Percentiles rank a stretch among this genome's conserved stretches.
phyloP scores from a whole-genome alignment of 2,888 invertebrate genomes.

The Oscheius sp. region DNA sequence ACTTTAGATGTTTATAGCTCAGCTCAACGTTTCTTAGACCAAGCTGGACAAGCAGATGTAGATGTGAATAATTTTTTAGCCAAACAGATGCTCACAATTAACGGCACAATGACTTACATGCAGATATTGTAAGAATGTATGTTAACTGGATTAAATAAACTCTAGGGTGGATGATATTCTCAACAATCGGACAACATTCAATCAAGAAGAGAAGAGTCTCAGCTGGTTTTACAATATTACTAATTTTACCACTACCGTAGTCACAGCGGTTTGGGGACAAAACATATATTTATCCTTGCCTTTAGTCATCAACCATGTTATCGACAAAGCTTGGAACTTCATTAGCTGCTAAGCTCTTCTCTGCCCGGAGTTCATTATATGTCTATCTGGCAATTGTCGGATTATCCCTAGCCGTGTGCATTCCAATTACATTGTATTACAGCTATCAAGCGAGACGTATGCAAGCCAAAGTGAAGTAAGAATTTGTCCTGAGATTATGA shows the following conservation, averaged over 20 bases:
- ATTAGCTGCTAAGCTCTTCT: neutral
- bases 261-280: neutral
- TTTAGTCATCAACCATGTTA: neutral
- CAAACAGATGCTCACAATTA: neutral
- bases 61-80: neutral
- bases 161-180: conserved; percentile 8
- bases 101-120: neutral
- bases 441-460: neutral
- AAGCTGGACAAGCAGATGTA: neutral
- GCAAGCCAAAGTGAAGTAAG: conserved; percentile 9
- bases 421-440: neutral
- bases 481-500: neutral
- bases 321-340: neutral
- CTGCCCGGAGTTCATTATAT: neutral
- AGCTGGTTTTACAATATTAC: conserved; percentile 16
- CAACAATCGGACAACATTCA: neutral
- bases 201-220: conserved; percentile 6
- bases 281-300: neutral
- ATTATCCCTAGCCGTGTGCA: neutral
- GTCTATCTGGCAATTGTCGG: neutral
- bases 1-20: conserved; percentile 2
- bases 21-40: conserved; percentile 2
- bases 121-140: neutral
- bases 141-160: neutral
- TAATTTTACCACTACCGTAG: neutral